These are phyloP conservation scores for Barypeithes pellucidus DNA, from an alignment of 2,888 invertebrate genomes.

Conservation along the genomic window DNA sequence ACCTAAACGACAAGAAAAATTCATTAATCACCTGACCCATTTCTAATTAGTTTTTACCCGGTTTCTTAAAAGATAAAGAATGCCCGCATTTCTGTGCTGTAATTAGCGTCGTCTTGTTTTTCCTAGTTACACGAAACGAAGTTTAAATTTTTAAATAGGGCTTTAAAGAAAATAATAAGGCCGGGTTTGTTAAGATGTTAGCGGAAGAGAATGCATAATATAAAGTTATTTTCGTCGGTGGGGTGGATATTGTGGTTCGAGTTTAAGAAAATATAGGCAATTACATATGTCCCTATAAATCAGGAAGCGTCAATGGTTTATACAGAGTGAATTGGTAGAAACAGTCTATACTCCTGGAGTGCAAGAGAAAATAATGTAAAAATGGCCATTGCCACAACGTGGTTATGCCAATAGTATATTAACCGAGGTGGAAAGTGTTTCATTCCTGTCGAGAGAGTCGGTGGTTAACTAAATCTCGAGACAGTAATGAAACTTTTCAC, in stretches of 20 bases:
- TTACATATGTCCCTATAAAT: too few species aligned
- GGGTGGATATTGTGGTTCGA: conserved; percentile 23
- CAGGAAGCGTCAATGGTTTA: too few species aligned
- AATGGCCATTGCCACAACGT: too few species aligned
- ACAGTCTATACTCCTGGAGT: too few species aligned
- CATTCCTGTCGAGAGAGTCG: too few species aligned
- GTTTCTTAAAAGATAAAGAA: conserved; percentile 35
- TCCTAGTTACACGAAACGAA: conserved; percentile 37
- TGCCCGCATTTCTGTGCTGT: conserved; percentile 38
- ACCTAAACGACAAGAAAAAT: conserved; percentile 21
- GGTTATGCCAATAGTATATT: too few species aligned
- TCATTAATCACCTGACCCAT: conserved; percentile 40
- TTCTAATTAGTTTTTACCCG: conserved; percentile 34
- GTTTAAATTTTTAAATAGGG: conserved; percentile 38
- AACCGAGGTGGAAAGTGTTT: too few species aligned
- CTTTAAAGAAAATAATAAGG: conserved; percentile 30
- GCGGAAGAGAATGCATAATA: conserved; percentile 28
- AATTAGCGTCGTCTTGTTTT: conserved; percentile 36
- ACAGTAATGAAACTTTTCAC: too few species aligned
- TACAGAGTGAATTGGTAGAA: too few species aligned
- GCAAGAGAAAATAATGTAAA: too few species aligned
- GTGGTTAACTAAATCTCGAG: too few species aligned
- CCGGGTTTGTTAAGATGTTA: conserved; percentile 33
- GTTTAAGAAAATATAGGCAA: background rate
- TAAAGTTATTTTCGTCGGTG: conserved; percentile 20